Percentiles rank a stretch among this genome's conserved stretches.
Evolutionary conservation across 2,113 vertebrate genomes (phyloP).

Genomic region (Alethe diademata): DNA sequence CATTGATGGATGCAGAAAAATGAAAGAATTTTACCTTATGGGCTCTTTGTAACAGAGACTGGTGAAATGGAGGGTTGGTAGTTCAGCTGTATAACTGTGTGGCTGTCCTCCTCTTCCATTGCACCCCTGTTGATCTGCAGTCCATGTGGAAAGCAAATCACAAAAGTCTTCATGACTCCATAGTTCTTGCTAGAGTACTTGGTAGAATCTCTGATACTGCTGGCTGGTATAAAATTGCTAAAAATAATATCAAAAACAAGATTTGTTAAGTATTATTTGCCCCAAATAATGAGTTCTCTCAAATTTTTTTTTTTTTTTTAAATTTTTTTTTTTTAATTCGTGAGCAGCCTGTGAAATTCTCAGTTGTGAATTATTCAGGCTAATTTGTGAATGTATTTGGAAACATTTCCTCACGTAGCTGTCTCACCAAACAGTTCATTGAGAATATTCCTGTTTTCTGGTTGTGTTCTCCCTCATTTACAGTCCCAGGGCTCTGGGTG

Average conservation of each 20-base stretch:
- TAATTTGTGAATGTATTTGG: constrained; percentile 19
- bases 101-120: not conserved
- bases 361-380: constrained; percentile 23
- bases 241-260: not conserved
- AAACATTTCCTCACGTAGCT: not conserved
- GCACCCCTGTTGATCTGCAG: not conserved
- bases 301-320: not conserved
- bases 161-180: not conserved
- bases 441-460: not conserved
- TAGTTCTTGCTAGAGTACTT: not conserved
- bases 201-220: not conserved
- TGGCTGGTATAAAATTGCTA: not conserved
- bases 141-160: not conserved
- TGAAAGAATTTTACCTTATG: not conserved
- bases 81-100: not conserved
- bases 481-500: not conserved
- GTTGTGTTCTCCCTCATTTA: not conserved
- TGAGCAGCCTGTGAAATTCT: not conserved
- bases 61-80: not conserved
- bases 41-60: not conserved
- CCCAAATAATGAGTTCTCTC: not conserved
- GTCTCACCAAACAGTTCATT: not conserved
- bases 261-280: constrained; percentile 14
- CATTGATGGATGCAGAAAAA: not conserved
- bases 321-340: not conserved